phyloP scores from a whole-genome alignment of 2,888 invertebrate genomes.

The Rotaria magnacalcarata region DNA sequence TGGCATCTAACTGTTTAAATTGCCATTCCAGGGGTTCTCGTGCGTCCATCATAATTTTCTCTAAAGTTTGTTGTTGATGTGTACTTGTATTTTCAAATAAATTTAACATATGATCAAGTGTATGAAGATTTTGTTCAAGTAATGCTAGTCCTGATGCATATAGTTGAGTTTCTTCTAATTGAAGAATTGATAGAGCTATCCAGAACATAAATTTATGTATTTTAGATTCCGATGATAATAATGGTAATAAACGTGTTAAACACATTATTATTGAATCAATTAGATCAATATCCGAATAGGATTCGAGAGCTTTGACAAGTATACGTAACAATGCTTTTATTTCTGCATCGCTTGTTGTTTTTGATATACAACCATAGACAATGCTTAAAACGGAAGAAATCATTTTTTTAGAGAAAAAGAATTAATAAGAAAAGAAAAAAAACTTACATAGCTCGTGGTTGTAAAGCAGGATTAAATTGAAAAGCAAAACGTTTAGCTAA shows the following conservation, averaged over 20 bases:
- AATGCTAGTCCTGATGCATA: conserved; percentile 89
- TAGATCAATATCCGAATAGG: conserved; percentile 78
- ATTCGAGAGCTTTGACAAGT: conserved; percentile 76
- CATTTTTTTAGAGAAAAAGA: not conserved
- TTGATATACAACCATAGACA: conserved; percentile 91
- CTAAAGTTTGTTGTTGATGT: conserved; percentile 78
- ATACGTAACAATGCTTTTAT: conserved; percentile 87
- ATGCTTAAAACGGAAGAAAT: conserved; percentile 62
- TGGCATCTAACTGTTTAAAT: conserved; percentile 91
- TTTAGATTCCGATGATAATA: conserved; percentile 69
- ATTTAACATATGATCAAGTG: conserved; percentile 66
- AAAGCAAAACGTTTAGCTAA: conserved; percentile 86
- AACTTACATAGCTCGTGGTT: conserved; percentile 76
- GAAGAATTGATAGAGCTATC: conserved; percentile 89
- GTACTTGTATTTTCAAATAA: conserved; percentile 60
- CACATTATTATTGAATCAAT: conserved; percentile 94
- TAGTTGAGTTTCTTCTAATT: conserved; percentile 82
- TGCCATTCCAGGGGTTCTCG: conserved; percentile 93
- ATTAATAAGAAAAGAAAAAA: not conserved
- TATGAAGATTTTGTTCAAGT: conserved; percentile 90
- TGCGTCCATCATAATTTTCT: conserved; percentile 86
- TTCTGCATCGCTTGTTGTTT: conserved; percentile 66
- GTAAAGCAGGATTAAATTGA: conserved; percentile 91
- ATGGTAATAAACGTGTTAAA: conserved; percentile 82
- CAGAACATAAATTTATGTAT: conserved; percentile 89